These are phyloP conservation scores for Sclerurus mexicanus DNA, from an alignment of 2,113 vertebrate species.

Conservation along the genomic window DNA sequence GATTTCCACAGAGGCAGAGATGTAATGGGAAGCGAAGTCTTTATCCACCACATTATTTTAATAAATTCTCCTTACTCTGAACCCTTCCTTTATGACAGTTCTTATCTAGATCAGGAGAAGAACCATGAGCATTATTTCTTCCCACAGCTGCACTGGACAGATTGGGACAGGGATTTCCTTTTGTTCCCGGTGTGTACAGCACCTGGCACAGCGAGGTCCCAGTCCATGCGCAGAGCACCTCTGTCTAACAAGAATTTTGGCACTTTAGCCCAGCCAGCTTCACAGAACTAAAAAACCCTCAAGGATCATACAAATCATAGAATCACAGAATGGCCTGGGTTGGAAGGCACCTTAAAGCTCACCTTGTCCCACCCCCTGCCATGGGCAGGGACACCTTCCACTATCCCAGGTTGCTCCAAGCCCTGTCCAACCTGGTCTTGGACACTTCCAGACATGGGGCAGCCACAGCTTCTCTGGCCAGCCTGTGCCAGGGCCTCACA, in stretches of 20 bases:
- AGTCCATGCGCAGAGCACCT: not conserved
- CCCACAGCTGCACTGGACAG: not conserved
- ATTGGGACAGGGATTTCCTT: not conserved
- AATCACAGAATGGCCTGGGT: not conserved
- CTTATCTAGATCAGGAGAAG: not conserved
- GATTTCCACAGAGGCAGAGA: not conserved
- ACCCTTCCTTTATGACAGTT: not conserved
- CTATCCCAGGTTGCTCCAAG: rapidly evolving
- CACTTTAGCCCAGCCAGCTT: not conserved
- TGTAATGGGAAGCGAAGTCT: not conserved
- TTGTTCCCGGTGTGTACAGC: not conserved
- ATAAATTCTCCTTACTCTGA: not conserved
- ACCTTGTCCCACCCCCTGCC: not conserved
- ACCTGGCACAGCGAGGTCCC: not conserved
- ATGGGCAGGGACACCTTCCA: not conserved
- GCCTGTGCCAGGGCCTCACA: not conserved
- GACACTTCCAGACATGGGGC: not conserved
- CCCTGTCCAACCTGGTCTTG: rapidly evolving
- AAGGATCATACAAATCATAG: not conserved
- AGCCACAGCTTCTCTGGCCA: not conserved
- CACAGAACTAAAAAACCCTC: not conserved
- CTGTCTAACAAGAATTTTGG: not conserved
- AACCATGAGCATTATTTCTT: not conserved
- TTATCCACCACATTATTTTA: not conserved
- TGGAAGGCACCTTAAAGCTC: not conserved